Evolutionary conservation across 2,113 vertebrate species (phyloP).

Genomic region (Phaethornis superciliosus): DNA sequence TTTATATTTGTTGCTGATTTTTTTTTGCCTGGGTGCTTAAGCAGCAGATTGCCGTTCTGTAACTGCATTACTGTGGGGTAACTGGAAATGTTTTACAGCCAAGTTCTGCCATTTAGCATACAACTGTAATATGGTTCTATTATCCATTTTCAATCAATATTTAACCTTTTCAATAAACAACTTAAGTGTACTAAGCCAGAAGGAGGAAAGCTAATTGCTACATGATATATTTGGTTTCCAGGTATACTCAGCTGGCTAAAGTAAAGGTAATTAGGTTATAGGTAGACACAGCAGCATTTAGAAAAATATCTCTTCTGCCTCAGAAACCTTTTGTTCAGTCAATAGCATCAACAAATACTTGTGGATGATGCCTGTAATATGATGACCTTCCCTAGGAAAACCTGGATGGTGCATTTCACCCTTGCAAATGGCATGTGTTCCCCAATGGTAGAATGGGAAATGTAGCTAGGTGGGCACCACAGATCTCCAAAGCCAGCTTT

Average conservation of each 20-base stretch:
- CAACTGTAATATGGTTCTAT: slow-evolving; percentile 44
- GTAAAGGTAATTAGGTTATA: slow-evolving; percentile 72
- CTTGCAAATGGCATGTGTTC: not conserved
- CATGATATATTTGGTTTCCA: slow-evolving; percentile 70
- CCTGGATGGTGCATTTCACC: not conserved
- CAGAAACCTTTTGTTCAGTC: slow-evolving; percentile 63
- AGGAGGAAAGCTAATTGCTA: slow-evolving; percentile 63
- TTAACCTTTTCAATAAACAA: slow-evolving; percentile 65
- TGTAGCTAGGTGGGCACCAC: not conserved
- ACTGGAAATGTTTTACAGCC: slow-evolving; percentile 50
- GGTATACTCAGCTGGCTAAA: slow-evolving; percentile 67
- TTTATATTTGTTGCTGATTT: slow-evolving; percentile 48
- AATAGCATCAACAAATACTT: slow-evolving; percentile 60
- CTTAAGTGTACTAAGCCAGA: slow-evolving; percentile 67
- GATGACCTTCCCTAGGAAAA: slow-evolving; percentile 11
- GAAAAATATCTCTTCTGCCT: slow-evolving; percentile 55
- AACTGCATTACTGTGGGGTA: slow-evolving; percentile 60
- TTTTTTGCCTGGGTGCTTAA: not conserved
- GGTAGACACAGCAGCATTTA: slow-evolving; percentile 66
- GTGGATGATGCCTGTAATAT: slow-evolving; percentile 11
- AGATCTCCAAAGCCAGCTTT: not conserved
- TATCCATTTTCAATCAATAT: slow-evolving; percentile 68
- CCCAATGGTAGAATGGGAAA: not conserved
- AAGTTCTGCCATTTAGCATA: slow-evolving; percentile 64
- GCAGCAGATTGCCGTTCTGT: slow-evolving; percentile 46